Evolutionary conservation across 1,140 invertebrate species (phyloP), one percentile per base, ranked within the genome.

Genomic region (roundworm (Caenorhabditis elegans)): DNA sequence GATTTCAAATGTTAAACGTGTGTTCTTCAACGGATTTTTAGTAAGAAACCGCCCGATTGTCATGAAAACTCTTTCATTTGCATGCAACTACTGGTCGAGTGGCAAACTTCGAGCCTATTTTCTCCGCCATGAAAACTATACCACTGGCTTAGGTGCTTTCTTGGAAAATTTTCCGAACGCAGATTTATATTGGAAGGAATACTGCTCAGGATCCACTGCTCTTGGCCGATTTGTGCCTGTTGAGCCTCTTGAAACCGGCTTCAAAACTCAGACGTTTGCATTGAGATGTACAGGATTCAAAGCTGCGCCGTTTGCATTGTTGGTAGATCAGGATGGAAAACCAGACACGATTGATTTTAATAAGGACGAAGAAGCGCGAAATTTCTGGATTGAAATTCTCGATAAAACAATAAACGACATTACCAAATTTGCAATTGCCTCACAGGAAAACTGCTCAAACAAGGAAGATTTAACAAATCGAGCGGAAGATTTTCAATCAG

Each of bases 361-460:
- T 60, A 92, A 93, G 86, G 95, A 97, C 91, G 91, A 92, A 84
- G 94, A 95, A 90, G 96, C 95, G 22, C 92, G 95, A 86, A 93
- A 94, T 84, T 98, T 98, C 91, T 98, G 96, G 96, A 91, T 98
- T 55, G 92, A 93, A 76, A 96, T 95, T 89, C 95, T 98, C 88
- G 93, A 95, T 89, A 93, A 95, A 85, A 93, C 94, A 55, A 90
- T 90, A 34, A 88, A 89, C 24, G 90, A 91, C 87, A 91, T 92
- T 85, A 79, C 26, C 1, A 77, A 65, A 19, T 83, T 90, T 90
- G 95, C 94, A n/a, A 92, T 94, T 60, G 92, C 91, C 53, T 96
- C 94, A 89, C 95, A 94, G 90, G 28, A 89, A 91, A 0, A 92
- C 94, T 79, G 93, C 93, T 86, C 91, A 92, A 8, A 94, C 94